Evolutionary conservation across 92 coral and sea anemone species (phyloP).

Genomic region (Paragorgia papillata): DNA sequence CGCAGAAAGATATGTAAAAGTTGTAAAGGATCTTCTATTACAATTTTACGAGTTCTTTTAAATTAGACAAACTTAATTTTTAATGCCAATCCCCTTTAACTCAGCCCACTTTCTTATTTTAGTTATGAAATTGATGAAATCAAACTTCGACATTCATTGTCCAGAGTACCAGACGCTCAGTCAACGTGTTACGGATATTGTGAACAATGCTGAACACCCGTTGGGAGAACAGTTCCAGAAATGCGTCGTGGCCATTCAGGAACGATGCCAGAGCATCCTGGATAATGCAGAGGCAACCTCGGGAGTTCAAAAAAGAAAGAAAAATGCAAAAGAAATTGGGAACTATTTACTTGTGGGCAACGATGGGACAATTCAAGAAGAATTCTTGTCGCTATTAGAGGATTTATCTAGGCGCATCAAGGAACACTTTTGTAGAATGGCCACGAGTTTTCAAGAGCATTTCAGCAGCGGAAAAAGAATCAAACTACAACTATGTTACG

Average conservation of each 20-base stretch:
- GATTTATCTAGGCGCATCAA: constrained; percentile 48
- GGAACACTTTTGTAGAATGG: constrained; percentile 53
- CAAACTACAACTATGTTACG: constrained; percentile 88
- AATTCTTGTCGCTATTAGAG: constrained; percentile 37
- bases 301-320: not conserved
- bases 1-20: too few relatives aligned
- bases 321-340: not conserved
- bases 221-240: constrained; percentile 68
- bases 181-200: constrained; percentile 85
- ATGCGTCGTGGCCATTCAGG: constrained; percentile 62
- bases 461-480: constrained; percentile 72
- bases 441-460: constrained; percentile 65
- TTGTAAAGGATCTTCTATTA: too few relatives aligned
- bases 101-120: not conserved
- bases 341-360: constrained; percentile 63
- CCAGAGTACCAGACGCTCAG: constrained; percentile 96
- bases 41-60: too few relatives aligned
- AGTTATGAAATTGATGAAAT: too few relatives aligned
- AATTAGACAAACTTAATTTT: too few relatives aligned
- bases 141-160: constrained; percentile 56
- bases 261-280: constrained; percentile 69
- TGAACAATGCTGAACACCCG: constrained; percentile 86
- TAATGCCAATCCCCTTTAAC: not conserved
- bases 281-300: not conserved
- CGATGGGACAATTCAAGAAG: constrained; percentile 57